A percentile compares a stretch with the other conserved stretches of the same genome.
These are phyloP conservation scores for Australoheros facetus DNA, from an alignment of 2,797 vertebrate species.

Conservation along the genomic window DNA sequence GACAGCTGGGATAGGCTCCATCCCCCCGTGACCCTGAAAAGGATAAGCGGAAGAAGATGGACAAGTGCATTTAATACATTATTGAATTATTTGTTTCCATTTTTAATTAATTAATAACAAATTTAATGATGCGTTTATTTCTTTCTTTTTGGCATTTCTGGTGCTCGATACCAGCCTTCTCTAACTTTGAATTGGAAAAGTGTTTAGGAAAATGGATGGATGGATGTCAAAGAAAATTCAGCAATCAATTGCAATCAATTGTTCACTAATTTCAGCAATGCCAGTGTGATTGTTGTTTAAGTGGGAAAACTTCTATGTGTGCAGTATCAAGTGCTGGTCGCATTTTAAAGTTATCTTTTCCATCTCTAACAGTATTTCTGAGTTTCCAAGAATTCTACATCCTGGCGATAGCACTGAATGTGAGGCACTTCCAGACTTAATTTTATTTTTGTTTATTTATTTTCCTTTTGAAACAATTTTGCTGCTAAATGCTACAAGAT, in stretches of 20 bases:
- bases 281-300: slow-evolving; percentile 28
- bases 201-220: neutral
- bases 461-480: neutral
- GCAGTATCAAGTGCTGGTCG: slow-evolving; percentile 9
- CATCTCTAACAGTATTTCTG: neutral
- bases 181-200: no score
- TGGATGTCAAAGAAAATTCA: neutral
- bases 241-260: neutral
- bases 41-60: no score
- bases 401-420: neutral
- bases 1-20: no score
- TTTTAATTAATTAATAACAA: no score
- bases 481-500: neutral
- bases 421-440: neutral
- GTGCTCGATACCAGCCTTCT: neutral
- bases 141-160: neutral
- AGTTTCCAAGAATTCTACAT: neutral
- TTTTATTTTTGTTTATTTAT: neutral
- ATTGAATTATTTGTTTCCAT: no score
- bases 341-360: neutral
- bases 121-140: no score
- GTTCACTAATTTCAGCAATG: neutral
- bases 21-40: no score
- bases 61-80: no score
- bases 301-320: slow-evolving; percentile 41